These are phyloP conservation scores for Scytalopus superciliaris DNA, from an alignment of 2,113 vertebrate species.

Conservation along the genomic window DNA sequence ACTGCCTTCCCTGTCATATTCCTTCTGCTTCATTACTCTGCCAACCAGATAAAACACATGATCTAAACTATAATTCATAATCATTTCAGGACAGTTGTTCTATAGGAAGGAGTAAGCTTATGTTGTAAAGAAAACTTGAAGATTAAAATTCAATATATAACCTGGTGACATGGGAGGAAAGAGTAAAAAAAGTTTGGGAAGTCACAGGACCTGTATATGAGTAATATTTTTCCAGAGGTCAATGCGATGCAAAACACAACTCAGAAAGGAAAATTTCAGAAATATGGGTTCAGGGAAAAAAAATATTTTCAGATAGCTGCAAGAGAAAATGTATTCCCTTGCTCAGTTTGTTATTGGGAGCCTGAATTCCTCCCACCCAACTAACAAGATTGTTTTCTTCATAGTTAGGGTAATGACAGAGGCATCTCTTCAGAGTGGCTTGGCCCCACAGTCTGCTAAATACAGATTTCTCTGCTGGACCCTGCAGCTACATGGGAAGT, in stretches of 20 bases:
- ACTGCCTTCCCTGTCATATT: not conserved
- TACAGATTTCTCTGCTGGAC: not conserved
- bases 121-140: not conserved
- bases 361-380: not conserved
- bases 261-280: not conserved
- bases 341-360: slow-evolving; percentile 8
- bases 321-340: not conserved
- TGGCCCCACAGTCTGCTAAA: not conserved
- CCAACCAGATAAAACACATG: not conserved
- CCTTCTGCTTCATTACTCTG: not conserved
- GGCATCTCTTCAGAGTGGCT: not conserved
- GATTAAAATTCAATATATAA: not conserved
- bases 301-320: not conserved
- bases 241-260: not conserved
- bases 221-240: not conserved
- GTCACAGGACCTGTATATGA: not conserved
- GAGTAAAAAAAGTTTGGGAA: not conserved
- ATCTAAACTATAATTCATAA: not conserved
- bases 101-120: not conserved
- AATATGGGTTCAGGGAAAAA: not conserved
- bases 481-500: not conserved
- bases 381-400: not conserved
- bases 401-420: not conserved
- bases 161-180: not conserved
- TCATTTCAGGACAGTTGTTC: not conserved